phyloP scores from a whole-genome alignment of 1,140 invertebrate genomes.

The Varroa destructor region DNA sequence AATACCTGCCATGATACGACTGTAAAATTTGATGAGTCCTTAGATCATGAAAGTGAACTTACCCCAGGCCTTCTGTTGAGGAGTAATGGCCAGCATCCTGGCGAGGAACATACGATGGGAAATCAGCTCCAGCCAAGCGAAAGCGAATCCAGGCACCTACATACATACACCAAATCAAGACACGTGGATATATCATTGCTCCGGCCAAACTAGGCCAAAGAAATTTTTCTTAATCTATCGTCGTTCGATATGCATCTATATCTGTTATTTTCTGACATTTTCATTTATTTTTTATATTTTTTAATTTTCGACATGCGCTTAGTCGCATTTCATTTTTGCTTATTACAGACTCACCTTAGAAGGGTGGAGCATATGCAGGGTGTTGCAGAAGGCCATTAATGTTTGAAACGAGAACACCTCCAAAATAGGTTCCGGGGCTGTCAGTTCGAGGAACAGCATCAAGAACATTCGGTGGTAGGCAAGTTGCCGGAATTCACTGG shows the following conservation, averaged over 20 bases:
- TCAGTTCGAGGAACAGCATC: constrained; percentile 91
- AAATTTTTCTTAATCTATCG: too few species aligned
- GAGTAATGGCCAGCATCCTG: constrained; percentile 73
- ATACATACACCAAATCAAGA: too few species aligned
- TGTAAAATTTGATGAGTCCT: not conserved
- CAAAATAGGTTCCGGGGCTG: constrained; percentile 75
- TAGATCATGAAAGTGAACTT: constrained; percentile 30
- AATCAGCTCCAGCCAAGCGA: constrained; percentile 93
- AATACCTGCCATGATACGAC: not conserved
- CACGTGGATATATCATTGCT: too few species aligned
- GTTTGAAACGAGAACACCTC: constrained; percentile 79
- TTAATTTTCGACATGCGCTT: too few species aligned
- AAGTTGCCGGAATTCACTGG: constrained; percentile 81
- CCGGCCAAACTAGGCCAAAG: too few species aligned
- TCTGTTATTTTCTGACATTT: too few species aligned
- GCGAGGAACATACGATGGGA: constrained; percentile 92
- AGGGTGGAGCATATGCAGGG: constrained; percentile 77
- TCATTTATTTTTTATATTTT: too few species aligned
- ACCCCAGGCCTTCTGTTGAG: constrained; percentile 46
- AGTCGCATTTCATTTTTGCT: too few species aligned
- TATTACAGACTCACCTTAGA: constrained; percentile 45
- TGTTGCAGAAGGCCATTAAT: constrained; percentile 54
- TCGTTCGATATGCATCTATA: too few species aligned
- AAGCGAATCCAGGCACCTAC: constrained; percentile 80
- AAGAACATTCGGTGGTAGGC: constrained; percentile 95